A percentile compares a stretch with the other conserved stretches of the same genome.
Evolutionary conservation across 2,113 vertebrate species (phyloP).

Genomic region (Nesogale talazaci): DNA sequence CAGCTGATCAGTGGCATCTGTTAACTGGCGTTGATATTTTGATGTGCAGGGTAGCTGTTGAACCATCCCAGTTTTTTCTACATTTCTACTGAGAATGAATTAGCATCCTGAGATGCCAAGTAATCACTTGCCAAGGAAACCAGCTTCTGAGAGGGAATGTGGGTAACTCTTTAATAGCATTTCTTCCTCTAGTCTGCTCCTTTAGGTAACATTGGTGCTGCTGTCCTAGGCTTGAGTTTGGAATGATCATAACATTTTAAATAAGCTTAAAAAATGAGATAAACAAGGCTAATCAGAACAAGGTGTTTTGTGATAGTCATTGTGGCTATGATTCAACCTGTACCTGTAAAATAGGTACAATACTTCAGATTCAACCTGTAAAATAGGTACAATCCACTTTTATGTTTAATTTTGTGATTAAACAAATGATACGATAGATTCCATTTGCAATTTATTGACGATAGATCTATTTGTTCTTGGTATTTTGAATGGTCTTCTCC

Average conservation of each 20-base stretch:
- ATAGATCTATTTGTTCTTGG: too few species aligned
- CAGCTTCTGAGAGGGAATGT: conserved; percentile 37
- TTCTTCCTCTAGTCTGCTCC: not conserved
- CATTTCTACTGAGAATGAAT: conserved; percentile 82
- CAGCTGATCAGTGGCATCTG: conserved; percentile 76
- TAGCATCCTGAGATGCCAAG: conserved; percentile 74
- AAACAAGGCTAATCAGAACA: not conserved
- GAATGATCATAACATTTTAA: not conserved
- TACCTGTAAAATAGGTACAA: not conserved
- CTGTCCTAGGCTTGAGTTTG: not conserved
- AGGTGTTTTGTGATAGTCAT: not conserved
- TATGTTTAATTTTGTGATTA: not conserved
- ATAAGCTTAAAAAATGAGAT: not conserved
- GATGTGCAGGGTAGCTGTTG: conserved; percentile 82
- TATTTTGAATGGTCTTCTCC: too few species aligned
- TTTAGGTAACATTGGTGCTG: not conserved
- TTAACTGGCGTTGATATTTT: conserved; percentile 77
- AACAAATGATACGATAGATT: not conserved
- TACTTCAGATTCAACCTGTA: not conserved
- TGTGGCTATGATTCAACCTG: too few species aligned
- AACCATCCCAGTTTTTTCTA: conserved; percentile 73
- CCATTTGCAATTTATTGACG: too few species aligned
- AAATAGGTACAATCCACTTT: not conserved
- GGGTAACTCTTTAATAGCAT: not conserved
- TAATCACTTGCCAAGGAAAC: conserved; percentile 76